phyloP scores from a whole-genome alignment of 2,888 invertebrate species.

The Trisateles emortualis region DNA sequence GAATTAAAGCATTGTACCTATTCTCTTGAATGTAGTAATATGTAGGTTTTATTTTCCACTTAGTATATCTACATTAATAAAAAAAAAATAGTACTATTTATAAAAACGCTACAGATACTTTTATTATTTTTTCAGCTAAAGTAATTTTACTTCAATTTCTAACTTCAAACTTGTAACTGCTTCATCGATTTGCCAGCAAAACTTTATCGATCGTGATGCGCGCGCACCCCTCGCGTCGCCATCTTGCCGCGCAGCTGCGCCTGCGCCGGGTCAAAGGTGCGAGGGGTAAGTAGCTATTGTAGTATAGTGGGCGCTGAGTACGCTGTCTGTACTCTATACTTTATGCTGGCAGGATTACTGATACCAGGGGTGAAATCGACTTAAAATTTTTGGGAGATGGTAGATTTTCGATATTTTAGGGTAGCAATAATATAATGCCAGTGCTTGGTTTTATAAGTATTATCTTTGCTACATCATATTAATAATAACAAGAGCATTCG shows the following conservation, averaged over 20 bases:
- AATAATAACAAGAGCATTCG: not conserved
- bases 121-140: no score
- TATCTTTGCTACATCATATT: not conserved
- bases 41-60: no score
- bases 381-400: constrained; percentile 25
- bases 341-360: constrained; percentile 58
- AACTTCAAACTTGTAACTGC: not conserved
- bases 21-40: no score
- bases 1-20: no score
- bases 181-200: constrained; percentile 42
- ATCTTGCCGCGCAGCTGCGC: constrained; percentile 81
- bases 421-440: not conserved
- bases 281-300: constrained; percentile 70
- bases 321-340: constrained; percentile 67
- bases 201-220: constrained; percentile 74
- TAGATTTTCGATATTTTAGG: not conserved
- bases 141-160: no score
- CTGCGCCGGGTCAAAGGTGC: constrained; percentile 82
- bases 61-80: no score
- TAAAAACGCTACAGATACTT: no score
- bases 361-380: constrained; percentile 42
- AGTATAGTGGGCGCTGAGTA: constrained; percentile 71
- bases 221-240: constrained; percentile 71
- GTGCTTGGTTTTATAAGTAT: no score
- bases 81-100: no score